Conservation (phyloP, 2,888 invertebrate genomes). For the Ennomos erosarius region DNA sequence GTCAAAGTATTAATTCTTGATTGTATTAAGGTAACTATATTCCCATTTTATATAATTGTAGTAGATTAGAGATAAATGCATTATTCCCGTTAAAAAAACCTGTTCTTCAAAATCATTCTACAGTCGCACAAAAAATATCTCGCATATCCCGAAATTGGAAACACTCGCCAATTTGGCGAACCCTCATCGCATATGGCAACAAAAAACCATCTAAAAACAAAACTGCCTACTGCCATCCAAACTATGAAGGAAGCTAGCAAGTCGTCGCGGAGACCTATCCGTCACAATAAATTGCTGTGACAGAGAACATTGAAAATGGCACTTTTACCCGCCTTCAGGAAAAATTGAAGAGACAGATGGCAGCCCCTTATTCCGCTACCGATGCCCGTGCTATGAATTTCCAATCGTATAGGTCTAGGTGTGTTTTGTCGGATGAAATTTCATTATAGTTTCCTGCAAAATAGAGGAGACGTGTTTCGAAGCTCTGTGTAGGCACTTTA, state of each 20-base stretch:
- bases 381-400: slow-evolving; percentile 38
- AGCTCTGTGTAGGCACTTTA: slow-evolving; percentile 13
- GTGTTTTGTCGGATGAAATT: slow-evolving; percentile 31
- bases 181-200: slow-evolving; percentile 22
- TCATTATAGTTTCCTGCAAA: slow-evolving; percentile 28
- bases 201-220: slow-evolving; percentile 20
- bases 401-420: slow-evolving; percentile 30
- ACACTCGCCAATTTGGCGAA: slow-evolving; percentile 13
- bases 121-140: slow-evolving; percentile 1
- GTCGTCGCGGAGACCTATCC: slow-evolving; percentile 47
- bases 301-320: slow-evolving; percentile 57
- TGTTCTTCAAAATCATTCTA: neutral
- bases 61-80: no score
- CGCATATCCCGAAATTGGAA: neutral
- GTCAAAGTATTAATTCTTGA: no score
- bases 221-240: slow-evolving; percentile 19
- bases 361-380: slow-evolving; percentile 37
- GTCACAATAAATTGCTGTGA: slow-evolving; percentile 69
- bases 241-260: slow-evolving; percentile 25
- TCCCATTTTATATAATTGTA: no score
- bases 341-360: slow-evolving; percentile 45
- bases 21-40: no score
- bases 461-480: slow-evolving; percentile 18
- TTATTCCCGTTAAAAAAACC: neutral
- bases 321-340: slow-evolving; percentile 37